phyloP scores from a whole-genome alignment of 2,888 invertebrate species.

The Xestia sexstrigata region DNA sequence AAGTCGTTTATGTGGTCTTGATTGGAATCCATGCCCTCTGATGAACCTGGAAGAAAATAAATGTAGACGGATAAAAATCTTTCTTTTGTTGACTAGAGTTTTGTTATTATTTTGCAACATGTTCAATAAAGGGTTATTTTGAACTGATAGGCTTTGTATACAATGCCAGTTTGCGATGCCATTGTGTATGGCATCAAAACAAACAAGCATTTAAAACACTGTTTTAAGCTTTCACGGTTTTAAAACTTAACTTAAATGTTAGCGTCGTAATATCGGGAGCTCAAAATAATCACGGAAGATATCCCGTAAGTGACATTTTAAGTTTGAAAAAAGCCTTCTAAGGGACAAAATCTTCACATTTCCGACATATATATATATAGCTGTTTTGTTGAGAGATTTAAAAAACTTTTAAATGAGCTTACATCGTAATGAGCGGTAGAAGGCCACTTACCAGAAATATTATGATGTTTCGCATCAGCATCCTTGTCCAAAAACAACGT shows the following conservation, averaged over 20 bases:
- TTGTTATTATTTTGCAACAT: not conserved
- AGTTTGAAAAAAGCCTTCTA: too few species aligned
- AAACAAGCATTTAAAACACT: too few species aligned
- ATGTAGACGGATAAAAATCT: not conserved
- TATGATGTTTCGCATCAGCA: slow-evolving; percentile 83
- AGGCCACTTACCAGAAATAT: slow-evolving; percentile 81
- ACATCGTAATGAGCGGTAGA: not conserved
- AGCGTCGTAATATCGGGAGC: too few species aligned
- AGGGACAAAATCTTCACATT: not conserved
- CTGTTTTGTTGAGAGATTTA: not conserved
- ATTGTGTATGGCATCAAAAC: not conserved
- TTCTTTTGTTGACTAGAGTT: not conserved
- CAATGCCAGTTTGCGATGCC: not conserved
- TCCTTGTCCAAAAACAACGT: slow-evolving; percentile 92
- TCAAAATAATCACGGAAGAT: too few species aligned
- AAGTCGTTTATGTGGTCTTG: slow-evolving; percentile 88
- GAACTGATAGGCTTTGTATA: not conserved
- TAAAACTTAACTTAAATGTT: too few species aligned
- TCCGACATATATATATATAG: not conserved
- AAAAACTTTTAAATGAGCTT: not conserved
- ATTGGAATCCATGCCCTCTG: slow-evolving; percentile 84
- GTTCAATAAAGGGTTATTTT: not conserved
- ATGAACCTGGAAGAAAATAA: slow-evolving; percentile 77
- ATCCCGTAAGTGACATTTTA: too few species aligned
- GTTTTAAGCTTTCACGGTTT: too few species aligned